Evolutionary conservation across 2,113 vertebrate species (phyloP), one percentile per base, ranked within the genome.

Genomic region (Sakesphorus luctuosus): DNA sequence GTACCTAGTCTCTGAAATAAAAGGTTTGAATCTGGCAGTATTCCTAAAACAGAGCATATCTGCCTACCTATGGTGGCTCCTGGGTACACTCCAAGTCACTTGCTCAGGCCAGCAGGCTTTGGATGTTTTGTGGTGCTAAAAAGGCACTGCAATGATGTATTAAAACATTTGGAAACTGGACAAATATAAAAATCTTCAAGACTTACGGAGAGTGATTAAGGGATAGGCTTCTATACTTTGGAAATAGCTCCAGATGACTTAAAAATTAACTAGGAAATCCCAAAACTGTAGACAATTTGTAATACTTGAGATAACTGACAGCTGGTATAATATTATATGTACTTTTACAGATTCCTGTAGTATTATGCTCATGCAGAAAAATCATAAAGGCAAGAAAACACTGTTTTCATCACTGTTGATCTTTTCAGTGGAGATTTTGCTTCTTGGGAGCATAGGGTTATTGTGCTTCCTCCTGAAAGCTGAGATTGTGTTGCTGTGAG

Each of bases 91-190:
- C 12, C 46, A 31, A 69, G 46, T 69, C 24, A 7, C 50, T 40
- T 3, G 0, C 46, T 55, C 15, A 8, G 20, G 7, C 24, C 10
- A 4, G 17, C 8, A 66, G 21, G 11, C 2, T 2, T 35, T 55
- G 20, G 29, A 6, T 24, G 36, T 52, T 89, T 84, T 9, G 8
- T 15, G 23, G 36, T 73, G 73, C 29, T 40, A 47, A 31, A 61
- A 69, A 89, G 49, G 24, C 2, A 1, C 40, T 23, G 28, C 21
- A 80, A 31, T 11, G 24, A 49, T 31, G 18, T 25, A 10, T 55
- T 71, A 21, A 50, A 89, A 74, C 5, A 18, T 10, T 38, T 58
- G 23, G 43, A 87, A 89, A 58, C 1, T 25, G 18, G 25, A 93
- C 50, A 84, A 77, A 84, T 25, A 62, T 4, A 21, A 8, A 80